Conservation (phyloP, 2,888 invertebrate species). For the Copidosoma aretas region DNA sequence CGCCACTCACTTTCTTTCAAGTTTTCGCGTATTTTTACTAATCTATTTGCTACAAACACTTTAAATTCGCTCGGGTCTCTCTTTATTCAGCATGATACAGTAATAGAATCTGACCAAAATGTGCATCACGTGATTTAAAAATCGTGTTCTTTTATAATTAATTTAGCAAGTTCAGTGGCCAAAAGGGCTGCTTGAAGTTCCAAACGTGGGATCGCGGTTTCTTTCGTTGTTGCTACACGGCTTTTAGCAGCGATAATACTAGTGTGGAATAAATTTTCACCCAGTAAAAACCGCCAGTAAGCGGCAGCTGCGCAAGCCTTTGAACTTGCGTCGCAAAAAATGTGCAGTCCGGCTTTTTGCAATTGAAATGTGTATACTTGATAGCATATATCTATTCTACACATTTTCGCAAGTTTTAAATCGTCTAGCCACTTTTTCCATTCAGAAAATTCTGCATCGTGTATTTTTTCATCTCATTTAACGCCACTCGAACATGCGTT, state of each 20-base stretch:
- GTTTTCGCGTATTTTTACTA: conserved; percentile 7
- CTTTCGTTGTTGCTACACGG: conserved; percentile 14
- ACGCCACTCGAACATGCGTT: background rate
- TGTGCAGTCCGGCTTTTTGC: background rate
- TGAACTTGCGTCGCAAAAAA: too few species aligned
- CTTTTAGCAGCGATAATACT: conserved; percentile 41
- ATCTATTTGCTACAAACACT: conserved; percentile 12
- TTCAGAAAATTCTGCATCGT: background rate
- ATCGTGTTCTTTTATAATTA: conserved; percentile 5
- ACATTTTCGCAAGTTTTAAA: too few species aligned
- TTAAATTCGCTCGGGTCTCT: conserved; percentile 17
- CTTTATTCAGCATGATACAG: conserved; percentile 3
- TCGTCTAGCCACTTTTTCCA: background rate
- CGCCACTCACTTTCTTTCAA: background rate
- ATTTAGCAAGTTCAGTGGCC: background rate
- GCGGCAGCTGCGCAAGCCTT: background rate
- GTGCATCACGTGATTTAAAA: background rate
- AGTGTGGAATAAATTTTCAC: background rate
- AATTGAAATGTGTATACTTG: too few species aligned
- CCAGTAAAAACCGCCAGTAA: conserved; percentile 3
- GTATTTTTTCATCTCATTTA: background rate
- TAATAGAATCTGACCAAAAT: conserved; percentile 15
- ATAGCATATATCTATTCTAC: too few species aligned
- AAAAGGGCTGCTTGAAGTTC: conserved; percentile 25
- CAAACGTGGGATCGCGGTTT: conserved; percentile 5